phyloP scores from a whole-genome alignment of 2,888 invertebrate species.

The Eupithecia centaureata region DNA sequence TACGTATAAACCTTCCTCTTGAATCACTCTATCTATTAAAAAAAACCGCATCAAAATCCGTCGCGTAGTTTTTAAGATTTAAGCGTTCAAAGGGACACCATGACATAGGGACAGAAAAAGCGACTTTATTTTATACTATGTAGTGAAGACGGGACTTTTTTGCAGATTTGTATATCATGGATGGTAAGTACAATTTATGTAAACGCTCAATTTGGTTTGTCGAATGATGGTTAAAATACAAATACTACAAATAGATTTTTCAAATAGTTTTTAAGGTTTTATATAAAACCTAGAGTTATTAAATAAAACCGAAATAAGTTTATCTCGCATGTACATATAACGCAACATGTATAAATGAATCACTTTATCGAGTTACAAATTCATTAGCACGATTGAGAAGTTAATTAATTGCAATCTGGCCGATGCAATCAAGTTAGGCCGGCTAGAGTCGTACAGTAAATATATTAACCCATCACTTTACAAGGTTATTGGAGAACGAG shows the following conservation, averaged over 20 bases:
- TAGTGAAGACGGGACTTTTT: too few relatives aligned
- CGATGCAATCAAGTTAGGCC: slow-evolving; percentile 24
- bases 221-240: not conserved
- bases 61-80: too few relatives aligned
- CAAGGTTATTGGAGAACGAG: slow-evolving; percentile 18
- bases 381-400: slow-evolving; percentile 2
- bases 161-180: too few relatives aligned
- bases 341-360: not conserved
- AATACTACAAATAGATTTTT: too few relatives aligned
- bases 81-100: too few relatives aligned
- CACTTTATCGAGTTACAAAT: not conserved
- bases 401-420: slow-evolving; percentile 29
- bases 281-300: not conserved
- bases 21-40: too few relatives aligned
- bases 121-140: too few relatives aligned
- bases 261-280: too few relatives aligned
- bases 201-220: not conserved
- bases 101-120: too few relatives aligned
- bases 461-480: slow-evolving; percentile 21
- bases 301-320: not conserved
- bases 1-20: too few relatives aligned
- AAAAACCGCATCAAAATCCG: too few relatives aligned
- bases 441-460: slow-evolving; percentile 11
- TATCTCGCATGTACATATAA: not conserved
- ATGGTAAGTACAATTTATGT: too few relatives aligned